These are phyloP conservation scores for Numenius phaeopus DNA, from an alignment of 2,797 vertebrate genomes.

Conservation along the genomic window DNA sequence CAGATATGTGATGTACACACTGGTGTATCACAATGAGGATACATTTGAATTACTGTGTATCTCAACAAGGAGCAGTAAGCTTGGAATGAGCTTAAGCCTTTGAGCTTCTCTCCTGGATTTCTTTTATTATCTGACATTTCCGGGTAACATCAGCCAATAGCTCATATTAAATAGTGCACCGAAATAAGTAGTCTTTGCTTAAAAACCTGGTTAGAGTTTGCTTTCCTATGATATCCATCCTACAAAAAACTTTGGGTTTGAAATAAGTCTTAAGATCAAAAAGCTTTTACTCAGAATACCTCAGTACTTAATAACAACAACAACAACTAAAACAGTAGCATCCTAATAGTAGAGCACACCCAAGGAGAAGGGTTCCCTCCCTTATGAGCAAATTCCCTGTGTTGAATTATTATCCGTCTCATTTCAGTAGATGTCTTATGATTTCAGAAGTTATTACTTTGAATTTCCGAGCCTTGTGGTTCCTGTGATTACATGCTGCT, in stretches of 20 bases:
- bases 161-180: not conserved
- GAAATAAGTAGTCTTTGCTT: not conserved
- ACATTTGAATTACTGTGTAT: not conserved
- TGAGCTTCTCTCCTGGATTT: not conserved
- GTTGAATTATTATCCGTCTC: not conserved
- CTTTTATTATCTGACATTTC: not conserved
- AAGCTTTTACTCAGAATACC: not conserved
- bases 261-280: not conserved
- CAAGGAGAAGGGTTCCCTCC: not conserved
- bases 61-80: not conserved
- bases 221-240: not conserved
- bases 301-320: not conserved
- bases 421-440: not conserved
- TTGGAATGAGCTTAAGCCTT: not conserved
- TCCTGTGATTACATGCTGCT: not conserved
- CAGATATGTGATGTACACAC: accelerated
- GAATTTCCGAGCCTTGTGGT: not conserved
- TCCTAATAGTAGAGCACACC: not conserved
- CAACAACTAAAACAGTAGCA: not conserved
- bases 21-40: not conserved
- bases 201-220: not conserved
- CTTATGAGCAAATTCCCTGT: not conserved
- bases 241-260: not conserved
- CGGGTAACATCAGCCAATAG: not conserved
- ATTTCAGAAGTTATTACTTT: not conserved